Evolutionary conservation across 2,113 vertebrate genomes (phyloP).

Genomic region (Leptosomus discolor): DNA sequence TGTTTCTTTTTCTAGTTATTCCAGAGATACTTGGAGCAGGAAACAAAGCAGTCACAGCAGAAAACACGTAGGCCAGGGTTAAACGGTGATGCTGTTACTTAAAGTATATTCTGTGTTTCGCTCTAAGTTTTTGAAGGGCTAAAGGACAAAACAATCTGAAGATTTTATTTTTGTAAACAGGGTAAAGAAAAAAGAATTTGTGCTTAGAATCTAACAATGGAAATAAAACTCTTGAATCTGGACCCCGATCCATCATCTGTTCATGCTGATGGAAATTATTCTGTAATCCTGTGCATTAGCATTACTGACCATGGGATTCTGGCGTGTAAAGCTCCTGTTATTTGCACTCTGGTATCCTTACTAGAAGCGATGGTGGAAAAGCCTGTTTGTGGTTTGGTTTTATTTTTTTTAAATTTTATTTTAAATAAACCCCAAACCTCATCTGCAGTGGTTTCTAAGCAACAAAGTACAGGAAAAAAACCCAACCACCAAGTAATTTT

Average conservation of each 20-base stretch:
- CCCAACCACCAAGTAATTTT: not conserved
- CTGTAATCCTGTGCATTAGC: not conserved
- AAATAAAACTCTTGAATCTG: not conserved
- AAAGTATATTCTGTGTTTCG: not conserved
- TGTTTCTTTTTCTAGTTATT: rapidly evolving
- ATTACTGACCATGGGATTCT: not conserved
- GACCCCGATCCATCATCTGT: not conserved
- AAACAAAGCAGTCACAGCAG: not conserved
- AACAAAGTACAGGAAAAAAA: not conserved
- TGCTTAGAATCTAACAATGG: not conserved
- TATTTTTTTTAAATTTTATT: not conserved
- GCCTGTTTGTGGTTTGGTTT: not conserved
- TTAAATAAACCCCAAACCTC: not conserved
- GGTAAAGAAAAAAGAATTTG: not conserved
- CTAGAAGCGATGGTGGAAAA: not conserved
- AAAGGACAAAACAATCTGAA: not conserved
- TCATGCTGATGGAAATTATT: not conserved
- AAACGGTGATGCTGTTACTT: not conserved
- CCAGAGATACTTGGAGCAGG: not conserved
- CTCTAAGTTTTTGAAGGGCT: not conserved
- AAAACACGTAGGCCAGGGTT: rapidly evolving
- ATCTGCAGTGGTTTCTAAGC: not conserved
- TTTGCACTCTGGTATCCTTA: rapidly evolving
- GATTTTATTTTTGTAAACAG: not conserved
- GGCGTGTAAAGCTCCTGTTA: not conserved